These are phyloP conservation scores for Nomada fucata DNA, from an alignment of 2,888 invertebrate species.

Conservation along the genomic window DNA sequence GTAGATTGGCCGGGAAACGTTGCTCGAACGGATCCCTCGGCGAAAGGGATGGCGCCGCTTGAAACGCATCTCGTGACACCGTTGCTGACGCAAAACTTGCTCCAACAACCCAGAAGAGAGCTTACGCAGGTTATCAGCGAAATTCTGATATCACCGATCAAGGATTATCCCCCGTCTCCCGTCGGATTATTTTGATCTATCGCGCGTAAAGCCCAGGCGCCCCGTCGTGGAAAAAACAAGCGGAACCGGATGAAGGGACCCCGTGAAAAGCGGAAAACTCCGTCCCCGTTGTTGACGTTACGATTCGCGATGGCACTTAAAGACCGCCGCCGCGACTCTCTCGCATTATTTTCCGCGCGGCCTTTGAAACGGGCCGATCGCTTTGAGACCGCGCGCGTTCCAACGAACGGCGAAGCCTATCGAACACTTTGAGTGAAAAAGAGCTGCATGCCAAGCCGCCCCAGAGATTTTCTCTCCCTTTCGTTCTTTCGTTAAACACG, in stretches of 20 bases:
- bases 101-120: neutral
- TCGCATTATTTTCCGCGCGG: constrained; percentile 21
- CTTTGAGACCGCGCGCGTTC: constrained; percentile 3
- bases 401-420: neutral
- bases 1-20: neutral
- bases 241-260: constrained; percentile 12
- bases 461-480: no score
- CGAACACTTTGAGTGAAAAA: neutral
- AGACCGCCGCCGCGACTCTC: neutral
- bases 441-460: no score
- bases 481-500: no score
- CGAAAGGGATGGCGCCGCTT: neutral
- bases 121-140: constrained; percentile 1
- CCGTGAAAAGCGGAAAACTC: constrained; percentile 23
- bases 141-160: constrained; percentile 30
- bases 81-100: neutral
- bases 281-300: neutral
- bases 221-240: constrained; percentile 4
- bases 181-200: constrained; percentile 28
- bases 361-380: constrained; percentile 30
- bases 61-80: neutral
- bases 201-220: constrained; percentile 27
- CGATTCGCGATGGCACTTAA: constrained; percentile 43
- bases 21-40: neutral
- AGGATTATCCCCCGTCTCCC: constrained; percentile 16